A percentile compares a stretch with the other conserved stretches of the same genome.
These are phyloP conservation scores for Gortyna flavago DNA, from an alignment of 2,888 invertebrate species.

Conservation along the genomic window DNA sequence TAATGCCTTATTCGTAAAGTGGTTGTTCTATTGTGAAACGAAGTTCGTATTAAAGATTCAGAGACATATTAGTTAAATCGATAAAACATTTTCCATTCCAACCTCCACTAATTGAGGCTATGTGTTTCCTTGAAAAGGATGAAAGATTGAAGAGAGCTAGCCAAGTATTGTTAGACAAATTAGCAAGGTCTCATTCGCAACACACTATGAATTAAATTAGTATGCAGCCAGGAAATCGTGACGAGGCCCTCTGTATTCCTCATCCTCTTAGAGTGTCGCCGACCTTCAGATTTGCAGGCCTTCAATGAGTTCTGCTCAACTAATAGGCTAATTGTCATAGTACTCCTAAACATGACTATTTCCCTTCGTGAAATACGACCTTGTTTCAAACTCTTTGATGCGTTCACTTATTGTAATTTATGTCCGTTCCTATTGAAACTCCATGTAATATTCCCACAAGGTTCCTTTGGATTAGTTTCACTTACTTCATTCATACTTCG, in stretches of 20 bases:
- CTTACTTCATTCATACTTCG: slow-evolving; percentile 9
- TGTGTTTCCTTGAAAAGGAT: slow-evolving; percentile 11
- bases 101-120: neutral
- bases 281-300: slow-evolving; percentile 62
- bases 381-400: slow-evolving; percentile 54
- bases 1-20: slow-evolving; percentile 32
- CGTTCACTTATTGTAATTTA: slow-evolving; percentile 42
- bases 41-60: slow-evolving; percentile 51
- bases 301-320: slow-evolving; percentile 53
- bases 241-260: slow-evolving; percentile 68
- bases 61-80: slow-evolving; percentile 44
- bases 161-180: slow-evolving; percentile 70
- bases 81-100: slow-evolving; percentile 32
- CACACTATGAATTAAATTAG: slow-evolving; percentile 82
- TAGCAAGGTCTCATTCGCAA: slow-evolving; percentile 78
- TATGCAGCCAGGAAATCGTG: slow-evolving; percentile 79
- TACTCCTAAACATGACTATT: slow-evolving; percentile 48
- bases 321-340: slow-evolving; percentile 47
- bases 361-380: slow-evolving; percentile 40
- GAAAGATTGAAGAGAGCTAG: slow-evolving; percentile 47
- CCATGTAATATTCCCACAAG: slow-evolving; percentile 49
- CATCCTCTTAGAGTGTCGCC: slow-evolving; percentile 66
- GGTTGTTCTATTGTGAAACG: slow-evolving; percentile 16
- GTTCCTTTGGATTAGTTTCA: slow-evolving; percentile 26
- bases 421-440: slow-evolving; percentile 50